A percentile compares a stretch with the other conserved stretches of the same genome.
phyloP scores from a whole-genome alignment of 2,888 invertebrate species.

The Brachylomia viminalis region DNA sequence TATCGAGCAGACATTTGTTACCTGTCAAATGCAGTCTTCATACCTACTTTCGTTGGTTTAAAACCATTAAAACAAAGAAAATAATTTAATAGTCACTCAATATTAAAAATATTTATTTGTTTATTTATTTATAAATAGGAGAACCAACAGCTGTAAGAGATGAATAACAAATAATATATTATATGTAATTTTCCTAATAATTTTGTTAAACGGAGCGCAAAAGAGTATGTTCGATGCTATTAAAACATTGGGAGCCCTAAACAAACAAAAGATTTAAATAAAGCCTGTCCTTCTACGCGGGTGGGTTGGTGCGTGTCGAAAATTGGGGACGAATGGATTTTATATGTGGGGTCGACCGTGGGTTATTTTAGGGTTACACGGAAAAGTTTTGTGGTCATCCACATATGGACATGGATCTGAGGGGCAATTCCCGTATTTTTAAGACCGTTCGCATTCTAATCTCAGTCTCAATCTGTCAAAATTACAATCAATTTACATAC shows the following conservation, averaged over 20 bases:
- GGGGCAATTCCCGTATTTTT: too few relatives aligned
- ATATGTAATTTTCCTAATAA: conserved; percentile 41
- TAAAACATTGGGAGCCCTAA: conserved; percentile 70
- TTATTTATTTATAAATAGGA: too few relatives aligned
- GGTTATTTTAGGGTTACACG: conserved; percentile 44
- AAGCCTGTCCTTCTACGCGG: conserved; percentile 35
- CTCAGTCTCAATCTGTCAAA: too few relatives aligned
- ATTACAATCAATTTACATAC: too few relatives aligned
- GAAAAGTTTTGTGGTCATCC: conserved; percentile 34
- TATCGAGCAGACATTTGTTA: background rate
- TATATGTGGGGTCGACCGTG: conserved; percentile 39
- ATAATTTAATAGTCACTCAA: background rate
- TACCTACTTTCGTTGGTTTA: background rate
- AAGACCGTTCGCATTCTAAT: too few relatives aligned
- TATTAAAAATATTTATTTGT: conserved; percentile 9
- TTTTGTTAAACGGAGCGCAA: conserved; percentile 51
- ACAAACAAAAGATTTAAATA: conserved; percentile 66
- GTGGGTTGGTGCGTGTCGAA: conserved; percentile 41
- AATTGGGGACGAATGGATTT: conserved; percentile 55
- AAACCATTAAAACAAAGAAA: background rate
- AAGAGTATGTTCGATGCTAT: conserved; percentile 57
- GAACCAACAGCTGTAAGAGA: too few relatives aligned
- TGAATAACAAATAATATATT: too few relatives aligned
- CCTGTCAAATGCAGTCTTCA: background rate
- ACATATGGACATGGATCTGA: background rate